Conservation (phyloP, 2,888 invertebrate species). For the Acleris holmiana region DNA sequence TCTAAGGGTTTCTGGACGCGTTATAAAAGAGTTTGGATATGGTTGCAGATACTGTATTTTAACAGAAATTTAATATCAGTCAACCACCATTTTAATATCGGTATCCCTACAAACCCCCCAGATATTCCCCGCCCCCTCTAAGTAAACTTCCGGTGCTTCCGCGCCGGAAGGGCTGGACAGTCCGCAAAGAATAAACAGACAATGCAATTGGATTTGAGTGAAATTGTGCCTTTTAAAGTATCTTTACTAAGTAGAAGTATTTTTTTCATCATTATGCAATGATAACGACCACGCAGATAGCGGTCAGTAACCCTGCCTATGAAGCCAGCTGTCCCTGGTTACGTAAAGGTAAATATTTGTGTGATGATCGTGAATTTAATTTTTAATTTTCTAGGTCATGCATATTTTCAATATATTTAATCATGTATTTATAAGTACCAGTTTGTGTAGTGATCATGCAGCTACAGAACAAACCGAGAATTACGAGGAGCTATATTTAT, state of each 20-base stretch:
- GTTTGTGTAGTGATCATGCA: too few species aligned
- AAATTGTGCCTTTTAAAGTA: not conserved
- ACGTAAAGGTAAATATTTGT: too few species aligned
- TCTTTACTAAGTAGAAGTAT: not conserved
- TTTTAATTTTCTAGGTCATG: too few species aligned
- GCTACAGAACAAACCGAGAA: too few species aligned
- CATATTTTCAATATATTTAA: too few species aligned
- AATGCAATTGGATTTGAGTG: not conserved
- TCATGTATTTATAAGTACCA: too few species aligned
- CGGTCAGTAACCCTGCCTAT: too few species aligned
- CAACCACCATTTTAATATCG: conserved; percentile 7
- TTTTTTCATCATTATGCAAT: not conserved
- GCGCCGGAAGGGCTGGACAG: conserved; percentile 28
- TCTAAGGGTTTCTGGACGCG: too few species aligned
- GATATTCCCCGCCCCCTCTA: conserved; percentile 21
- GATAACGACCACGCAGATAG: not conserved
- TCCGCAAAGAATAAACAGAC: conserved; percentile 1
- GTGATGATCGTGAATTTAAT: too few species aligned
- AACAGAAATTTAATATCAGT: not conserved
- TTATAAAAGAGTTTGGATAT: too few species aligned
- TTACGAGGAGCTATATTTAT: too few species aligned
- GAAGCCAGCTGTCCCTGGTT: too few species aligned
- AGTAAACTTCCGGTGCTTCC: conserved; percentile 34
- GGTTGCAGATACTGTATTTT: not conserved
- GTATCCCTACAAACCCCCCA: conserved; percentile 4